Evolutionary conservation across 2,797 vertebrate species (phyloP), one percentile per base, ranked within the genome.

Genomic region (Mormyrops attenuatus): DNA sequence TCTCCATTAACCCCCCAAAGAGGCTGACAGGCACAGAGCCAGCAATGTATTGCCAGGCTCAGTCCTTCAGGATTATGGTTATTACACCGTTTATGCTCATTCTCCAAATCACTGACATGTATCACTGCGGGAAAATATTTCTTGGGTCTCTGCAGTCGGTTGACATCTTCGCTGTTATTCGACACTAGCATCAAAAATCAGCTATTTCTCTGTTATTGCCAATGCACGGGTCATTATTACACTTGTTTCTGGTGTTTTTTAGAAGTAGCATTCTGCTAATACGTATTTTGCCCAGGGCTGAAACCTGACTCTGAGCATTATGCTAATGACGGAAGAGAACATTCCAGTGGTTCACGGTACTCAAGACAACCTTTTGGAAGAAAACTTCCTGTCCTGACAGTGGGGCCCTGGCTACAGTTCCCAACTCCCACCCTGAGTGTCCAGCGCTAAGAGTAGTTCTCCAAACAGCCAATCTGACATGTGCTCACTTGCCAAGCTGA

Each of bases 151-250:
- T 30, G 20, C 44, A 47, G 26, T 53, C 41, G 53, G 41, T 34
- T 34, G 49, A 88, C 26, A 52, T 53, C 66, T 30, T 80, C 26
- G 88, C 88, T 88, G 73, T 88, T 52, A 52, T 85, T 85, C 44
- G 50, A 44, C n/a, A 41, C 34, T 57, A 38, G 69, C 17, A 82
- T 41, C 34, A 44, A 80, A 50, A 50, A 30, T 17, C 57, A 66
- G 6, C 82, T 52, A 47, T 52, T 44, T 30, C 52, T 44, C 44
- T 50, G 44, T 52, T 52, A 52, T 30, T 30, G 47, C 82, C 82
- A 30, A 85, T 52, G 47, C 44, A 47, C 5, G 47, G 44, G 22
- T 52, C 82, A 52, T 52, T 30, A 85, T 30, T 52, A 47, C 73
- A 44, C 7, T 47, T 38, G 5, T 84, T 8, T 34, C 17, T 55